Evolutionary conservation across 37 sponge, comb jelly and placozoan species (phyloP).

Genomic region (Cladorhizidae sp.): DNA sequence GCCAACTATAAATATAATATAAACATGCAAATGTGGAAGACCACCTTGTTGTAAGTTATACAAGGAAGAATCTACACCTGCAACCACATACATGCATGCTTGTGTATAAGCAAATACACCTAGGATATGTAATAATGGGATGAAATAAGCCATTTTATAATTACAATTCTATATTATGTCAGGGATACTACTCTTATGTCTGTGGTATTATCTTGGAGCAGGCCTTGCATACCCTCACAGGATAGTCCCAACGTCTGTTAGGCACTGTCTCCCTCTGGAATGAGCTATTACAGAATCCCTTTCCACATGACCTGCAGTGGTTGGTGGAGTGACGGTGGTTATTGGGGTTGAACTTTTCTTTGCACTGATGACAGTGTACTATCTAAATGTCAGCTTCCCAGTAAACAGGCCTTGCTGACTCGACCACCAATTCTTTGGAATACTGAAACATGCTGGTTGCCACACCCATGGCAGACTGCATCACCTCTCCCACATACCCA

Average conservation of each 20-base stretch:
- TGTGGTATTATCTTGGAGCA: constrained; percentile 31
- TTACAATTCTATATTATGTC: no score
- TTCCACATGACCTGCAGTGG: constrained; percentile 92
- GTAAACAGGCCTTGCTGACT: constrained; percentile 88
- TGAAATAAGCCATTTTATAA: no score
- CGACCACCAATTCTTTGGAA: constrained; percentile 64
- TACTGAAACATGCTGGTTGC: constrained; percentile 66
- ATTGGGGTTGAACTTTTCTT: constrained; percentile 38
- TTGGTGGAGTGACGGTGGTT: constrained; percentile 24
- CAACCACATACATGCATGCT: no score
- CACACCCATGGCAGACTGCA: constrained; percentile 57
- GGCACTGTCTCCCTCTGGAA: constrained; percentile 76
- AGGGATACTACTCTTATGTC: no score
- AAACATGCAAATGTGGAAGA: no score
- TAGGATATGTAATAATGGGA: no score
- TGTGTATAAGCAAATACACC: no score
- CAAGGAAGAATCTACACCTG: no score
- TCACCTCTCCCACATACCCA: constrained; percentile 75
- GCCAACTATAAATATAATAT: no score
- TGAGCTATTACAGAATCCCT: constrained; percentile 91
- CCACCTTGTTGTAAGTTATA: no score
- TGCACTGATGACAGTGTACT: constrained; percentile 64
- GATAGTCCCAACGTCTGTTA: constrained; percentile 88
- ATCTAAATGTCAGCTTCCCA: constrained; percentile 87
- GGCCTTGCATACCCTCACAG: constrained; percentile 88